Conservation (phyloP, 2,888 invertebrate genomes). For the Nomada lathburiana region DNA sequence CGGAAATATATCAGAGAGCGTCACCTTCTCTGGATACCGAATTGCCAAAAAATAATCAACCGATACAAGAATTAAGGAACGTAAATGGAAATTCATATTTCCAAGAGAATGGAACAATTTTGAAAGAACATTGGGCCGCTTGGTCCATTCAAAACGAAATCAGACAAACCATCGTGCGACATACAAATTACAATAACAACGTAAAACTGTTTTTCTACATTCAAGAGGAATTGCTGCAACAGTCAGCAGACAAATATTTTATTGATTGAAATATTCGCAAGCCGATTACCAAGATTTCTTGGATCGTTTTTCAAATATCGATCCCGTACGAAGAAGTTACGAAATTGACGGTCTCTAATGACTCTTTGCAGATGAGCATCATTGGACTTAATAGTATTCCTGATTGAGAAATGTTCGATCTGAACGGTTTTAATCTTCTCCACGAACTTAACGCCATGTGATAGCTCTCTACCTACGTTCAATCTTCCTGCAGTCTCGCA, state of each 20-base stretch:
- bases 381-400: constrained; percentile 28
- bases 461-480: constrained; percentile 53
- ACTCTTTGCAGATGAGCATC: constrained; percentile 16
- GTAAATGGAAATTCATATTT: not conserved
- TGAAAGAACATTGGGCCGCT: not conserved
- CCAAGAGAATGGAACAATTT: not conserved
- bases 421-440: constrained; percentile 58
- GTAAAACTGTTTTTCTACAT: not conserved
- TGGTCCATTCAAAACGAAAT: not conserved
- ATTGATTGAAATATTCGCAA: not conserved
- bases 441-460: constrained; percentile 67
- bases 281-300: not conserved
- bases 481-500: constrained; percentile 8
- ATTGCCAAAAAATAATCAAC: constrained; percentile 80
- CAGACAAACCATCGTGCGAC: no score
- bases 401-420: constrained; percentile 49
- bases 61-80: not conserved
- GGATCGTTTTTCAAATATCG: constrained; percentile 15
- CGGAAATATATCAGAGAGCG: constrained; percentile 77
- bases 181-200: not conserved
- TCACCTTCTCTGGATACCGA: constrained; percentile 82
- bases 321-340: constrained; percentile 33
- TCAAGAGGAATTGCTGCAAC: not conserved
- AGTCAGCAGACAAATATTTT: not conserved
- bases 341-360: constrained; percentile 12